Conservation (phyloP, 2,888 invertebrate species). For the Pterobdella sp. region DNA sequence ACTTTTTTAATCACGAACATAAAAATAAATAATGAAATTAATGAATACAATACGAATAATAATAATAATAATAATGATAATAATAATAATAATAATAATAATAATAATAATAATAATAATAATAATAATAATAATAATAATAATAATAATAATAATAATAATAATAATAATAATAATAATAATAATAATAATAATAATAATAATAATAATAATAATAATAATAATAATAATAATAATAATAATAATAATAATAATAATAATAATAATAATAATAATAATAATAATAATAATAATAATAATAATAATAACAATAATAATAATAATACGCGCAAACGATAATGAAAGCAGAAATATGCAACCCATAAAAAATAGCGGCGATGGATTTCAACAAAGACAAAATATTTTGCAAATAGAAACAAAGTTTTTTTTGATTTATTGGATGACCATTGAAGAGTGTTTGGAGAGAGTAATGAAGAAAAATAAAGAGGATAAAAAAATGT, state of each 20-base stretch:
- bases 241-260: neutral
- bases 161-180: neutral
- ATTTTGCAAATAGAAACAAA: too few relatives aligned
- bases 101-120: neutral
- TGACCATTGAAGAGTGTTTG: too few relatives aligned
- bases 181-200: neutral
- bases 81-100: slow-evolving; percentile 5
- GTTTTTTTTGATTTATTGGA: too few relatives aligned
- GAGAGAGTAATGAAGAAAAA: neutral
- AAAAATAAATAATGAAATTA: neutral
- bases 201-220: neutral
- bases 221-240: neutral
- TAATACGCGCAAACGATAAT: neutral
- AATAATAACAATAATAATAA: neutral
- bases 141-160: too few relatives aligned
- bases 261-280: neutral
- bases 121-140: neutral
- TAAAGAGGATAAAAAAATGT: neutral
- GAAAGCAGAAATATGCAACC: too few relatives aligned
- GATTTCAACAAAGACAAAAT: too few relatives aligned
- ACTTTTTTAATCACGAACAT: neutral
- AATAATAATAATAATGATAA: slow-evolving; percentile 2
- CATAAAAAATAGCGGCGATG: too few relatives aligned
- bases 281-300: neutral
- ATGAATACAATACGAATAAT: neutral